Evolutionary conservation across 2,113 vertebrate genomes (phyloP).

Genomic region (Chionis minor): DNA sequence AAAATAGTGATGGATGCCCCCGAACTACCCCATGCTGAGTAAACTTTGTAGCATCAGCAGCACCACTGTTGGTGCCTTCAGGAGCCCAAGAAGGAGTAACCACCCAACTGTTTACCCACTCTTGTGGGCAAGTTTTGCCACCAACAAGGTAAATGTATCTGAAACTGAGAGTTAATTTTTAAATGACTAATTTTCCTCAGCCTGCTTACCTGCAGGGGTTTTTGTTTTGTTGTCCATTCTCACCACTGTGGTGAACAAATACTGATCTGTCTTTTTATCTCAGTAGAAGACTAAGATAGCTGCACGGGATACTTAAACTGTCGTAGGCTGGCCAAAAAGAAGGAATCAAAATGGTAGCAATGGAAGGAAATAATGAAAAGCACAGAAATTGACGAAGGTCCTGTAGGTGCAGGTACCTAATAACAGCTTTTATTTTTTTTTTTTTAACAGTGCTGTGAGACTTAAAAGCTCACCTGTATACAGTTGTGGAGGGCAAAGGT

Average conservation of each 20-base stretch:
- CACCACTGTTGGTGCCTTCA: neutral
- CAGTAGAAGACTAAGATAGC: neutral
- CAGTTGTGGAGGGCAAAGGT: neutral
- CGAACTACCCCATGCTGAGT: neutral
- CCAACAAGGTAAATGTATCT: neutral
- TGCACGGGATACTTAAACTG: neutral
- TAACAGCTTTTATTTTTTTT: too few relatives aligned
- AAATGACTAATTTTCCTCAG: neutral
- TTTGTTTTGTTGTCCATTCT: neutral
- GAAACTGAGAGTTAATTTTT: neutral
- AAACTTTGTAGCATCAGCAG: neutral
- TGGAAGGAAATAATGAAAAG: neutral
- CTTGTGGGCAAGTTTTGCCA: neutral
- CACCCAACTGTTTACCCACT: neutral
- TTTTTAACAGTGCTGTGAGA: neutral
- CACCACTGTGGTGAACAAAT: neutral
- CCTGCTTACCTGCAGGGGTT: neutral
- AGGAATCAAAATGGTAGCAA: neutral
- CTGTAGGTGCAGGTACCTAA: neutral
- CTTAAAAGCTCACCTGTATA: neutral
- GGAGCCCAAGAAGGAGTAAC: neutral
- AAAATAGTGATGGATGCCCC: neutral
- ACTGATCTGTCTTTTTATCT: neutral
- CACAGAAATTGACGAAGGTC: neutral
- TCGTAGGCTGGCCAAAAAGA: neutral